These are phyloP conservation scores for Daboia siamensis DNA, from an alignment of 2,113 vertebrate genomes.

Conservation along the genomic window DNA sequence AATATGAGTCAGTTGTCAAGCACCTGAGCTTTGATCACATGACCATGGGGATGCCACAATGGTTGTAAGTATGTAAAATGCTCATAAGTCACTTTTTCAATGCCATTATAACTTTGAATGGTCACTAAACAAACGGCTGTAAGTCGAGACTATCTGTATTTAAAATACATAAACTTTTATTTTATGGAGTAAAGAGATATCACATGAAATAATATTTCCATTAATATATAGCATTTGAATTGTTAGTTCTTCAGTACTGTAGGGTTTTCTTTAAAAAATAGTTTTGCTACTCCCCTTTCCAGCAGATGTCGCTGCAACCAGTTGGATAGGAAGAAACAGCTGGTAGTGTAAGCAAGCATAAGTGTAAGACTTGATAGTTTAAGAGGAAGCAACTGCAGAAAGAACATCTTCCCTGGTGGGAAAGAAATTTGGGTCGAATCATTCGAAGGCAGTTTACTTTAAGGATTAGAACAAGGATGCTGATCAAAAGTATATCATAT, in stretches of 20 bases:
- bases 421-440: background rate
- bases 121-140: background rate
- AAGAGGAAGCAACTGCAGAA: background rate
- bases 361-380: background rate
- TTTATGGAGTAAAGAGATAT: background rate
- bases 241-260: background rate
- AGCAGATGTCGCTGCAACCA: background rate
- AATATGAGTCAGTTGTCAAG: background rate
- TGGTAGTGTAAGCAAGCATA: background rate
- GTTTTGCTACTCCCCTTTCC: background rate
- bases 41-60: background rate
- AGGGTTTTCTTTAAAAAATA: background rate
- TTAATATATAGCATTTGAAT: background rate
- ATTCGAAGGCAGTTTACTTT: background rate
- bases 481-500: conserved; percentile 7
- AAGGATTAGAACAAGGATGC: background rate
- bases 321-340: background rate
- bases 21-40: background rate
- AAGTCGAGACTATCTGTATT: no score
- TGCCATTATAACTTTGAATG: background rate
- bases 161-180: background rate
- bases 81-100: background rate
- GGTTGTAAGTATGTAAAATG: background rate
- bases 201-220: background rate
- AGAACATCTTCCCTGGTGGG: background rate